Evolutionary conservation across 2,113 vertebrate genomes (phyloP), one percentile per base, ranked within the genome.

Genomic region (Notarius lentiginosus): DNA sequence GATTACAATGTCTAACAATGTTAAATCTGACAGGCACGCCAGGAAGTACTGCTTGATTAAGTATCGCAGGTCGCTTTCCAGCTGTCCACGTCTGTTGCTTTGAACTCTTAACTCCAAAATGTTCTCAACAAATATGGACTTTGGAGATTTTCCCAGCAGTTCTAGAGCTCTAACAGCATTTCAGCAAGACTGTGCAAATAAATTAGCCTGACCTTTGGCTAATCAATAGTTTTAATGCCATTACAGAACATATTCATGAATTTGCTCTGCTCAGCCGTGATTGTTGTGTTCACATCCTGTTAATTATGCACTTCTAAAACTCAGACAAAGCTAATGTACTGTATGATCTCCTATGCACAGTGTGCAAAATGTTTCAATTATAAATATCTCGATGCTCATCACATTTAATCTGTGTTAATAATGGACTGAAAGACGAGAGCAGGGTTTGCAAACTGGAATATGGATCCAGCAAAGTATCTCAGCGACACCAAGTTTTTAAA

Each of bases 191-290:
- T 10, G 72, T 49, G 41, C 41, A 22, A 53, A 85, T 85, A 60
- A 68, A 68, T 66, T 65, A 79, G 6, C 75, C 49, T 41, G 60
- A 76, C 75, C 75, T 86, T 49, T 86, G 84, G 49, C 84, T 77
- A 27, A 76, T 34, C n/a, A 56, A 68, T 86, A 49, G n/a, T 9
- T 79, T 79, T 22, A 79, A 51, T 63, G 8, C 27, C 49, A 41
- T 85, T 65, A 34, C 3, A 17, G 3, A 53, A 66, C n/a, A 51
- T 63, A 41, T 47, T 72, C 51, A 18, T 56, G 27, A 70, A 55
- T 70, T 55, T 24, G 49, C n/a, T 68, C 82, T 4, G 24, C 65
- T 56, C 12, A 34, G 63, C 82, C 22, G 20, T 68, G 20, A 66
- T 20, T 83, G 68, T 4, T 9, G 56, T 79, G 76, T 56, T 55